Evolutionary conservation across 2,888 invertebrate species (phyloP), one percentile per base, ranked within the genome.

Genomic region (Quadroppia sp.): DNA sequence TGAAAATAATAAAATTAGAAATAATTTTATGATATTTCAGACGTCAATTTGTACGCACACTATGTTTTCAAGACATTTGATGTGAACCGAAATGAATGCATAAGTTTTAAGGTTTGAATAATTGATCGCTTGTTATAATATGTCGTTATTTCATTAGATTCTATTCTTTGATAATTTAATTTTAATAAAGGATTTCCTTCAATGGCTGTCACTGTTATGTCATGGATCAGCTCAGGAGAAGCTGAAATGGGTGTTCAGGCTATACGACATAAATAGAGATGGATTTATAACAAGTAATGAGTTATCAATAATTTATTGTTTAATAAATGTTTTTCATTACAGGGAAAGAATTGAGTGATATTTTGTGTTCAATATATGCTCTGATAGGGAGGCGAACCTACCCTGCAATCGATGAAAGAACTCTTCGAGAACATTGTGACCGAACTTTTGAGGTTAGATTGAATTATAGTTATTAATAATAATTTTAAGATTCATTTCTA

Each of bases 61-160:
- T 94, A 91, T 84, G 94, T 97, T 80, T 97, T 96, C 87, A 94
- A 94, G 84, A 93, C 95, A 53, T 86, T 96, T 86, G 95, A 96
- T 86, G 93, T 93, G 85, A 70, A 73, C 75, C 23, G 93, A 93
- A 83, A 89, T 91, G 84, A 94, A 91, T 84, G 95, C 95, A 80
- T 96, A 82, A 95, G 93, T 85, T 96, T 96, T 86, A 95, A 96
- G 90, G 96, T 95, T 86, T 17, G 9, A 20, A 40, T 3, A 20
- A 59, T 13, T 9, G n/a, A 20, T 45, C n/a, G n/a, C 45, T 45
- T 53, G 1, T 53, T n/a, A n/a, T n/a, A n/a, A n/a, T n/a, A n/a
- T n/a, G n/a, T n/a, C n/a, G 20, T 15, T n/a, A n/a, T 11, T 15
- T 48, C 3, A 9, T 3, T 15, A 48, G 17, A 48, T 48, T 7